A percentile compares a stretch with the other conserved stretches of the same genome.
These are phyloP conservation scores for Penaeus japonicus DNA, from an alignment of 1,140 invertebrate species.

Conservation along the genomic window DNA sequence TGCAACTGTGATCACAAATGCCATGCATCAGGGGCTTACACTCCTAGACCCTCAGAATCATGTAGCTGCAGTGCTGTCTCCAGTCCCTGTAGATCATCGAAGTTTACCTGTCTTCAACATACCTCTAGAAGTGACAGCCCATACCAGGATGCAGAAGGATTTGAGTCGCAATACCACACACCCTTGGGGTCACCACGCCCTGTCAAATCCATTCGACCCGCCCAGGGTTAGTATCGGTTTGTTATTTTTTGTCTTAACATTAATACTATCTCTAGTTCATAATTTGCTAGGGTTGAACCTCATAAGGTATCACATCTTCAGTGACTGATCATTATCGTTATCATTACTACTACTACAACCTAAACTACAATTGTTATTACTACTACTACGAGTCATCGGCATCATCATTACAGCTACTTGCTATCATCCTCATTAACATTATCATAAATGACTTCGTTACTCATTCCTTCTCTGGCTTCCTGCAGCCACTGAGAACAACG, in stretches of 20 bases:
- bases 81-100: not conserved
- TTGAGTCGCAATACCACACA: slow-evolving; percentile 22
- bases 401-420: not conserved
- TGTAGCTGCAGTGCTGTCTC: too few relatives aligned
- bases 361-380: too few relatives aligned
- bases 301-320: too few relatives aligned
- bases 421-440: not conserved
- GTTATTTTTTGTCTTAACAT: not conserved
- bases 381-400: too few relatives aligned
- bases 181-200: slow-evolving; percentile 11
- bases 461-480: not conserved
- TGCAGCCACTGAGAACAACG: not conserved
- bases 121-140: too few relatives aligned
- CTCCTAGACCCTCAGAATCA: too few relatives aligned
- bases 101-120: not conserved
- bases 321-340: too few relatives aligned
- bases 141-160: not conserved
- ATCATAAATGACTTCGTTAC: not conserved
- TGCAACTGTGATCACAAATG: too few relatives aligned
- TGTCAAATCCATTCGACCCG: not conserved
- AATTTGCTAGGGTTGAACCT: not conserved
- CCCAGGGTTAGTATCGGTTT: not conserved
- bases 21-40: too few relatives aligned
- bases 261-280: not conserved
- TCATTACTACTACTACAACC: too few relatives aligned